Base-by-base conservation (phyloP, 1,140 invertebrate species). In the Lepidostoma basale region DNA sequence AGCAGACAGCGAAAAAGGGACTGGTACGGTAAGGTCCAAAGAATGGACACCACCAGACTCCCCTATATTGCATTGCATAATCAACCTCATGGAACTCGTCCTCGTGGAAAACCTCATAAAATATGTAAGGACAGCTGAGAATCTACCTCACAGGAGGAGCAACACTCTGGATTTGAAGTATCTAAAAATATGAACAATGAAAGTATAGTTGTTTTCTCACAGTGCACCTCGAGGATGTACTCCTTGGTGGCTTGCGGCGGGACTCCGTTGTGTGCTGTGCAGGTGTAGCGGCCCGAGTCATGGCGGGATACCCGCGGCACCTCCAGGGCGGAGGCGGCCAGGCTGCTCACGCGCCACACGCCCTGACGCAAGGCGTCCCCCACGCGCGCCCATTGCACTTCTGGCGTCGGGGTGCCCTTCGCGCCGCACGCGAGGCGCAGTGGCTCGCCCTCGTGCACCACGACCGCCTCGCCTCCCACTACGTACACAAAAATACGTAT, bases 241-340 rank as follows among this genome's bases (percentile, higher is more conserved):
- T 87, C 90, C 78, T 93, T 91, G 76, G 88, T 90, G 30, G 89
- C 92, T 36, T 89, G 83, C 0, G 95, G 95, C 14, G 91, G 89
- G 74, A 97, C 87, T 1, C 94, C 95, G 78, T 97, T 97, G 78
- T 92, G 89, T 33, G 95, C 95, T 20, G 90, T 87, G 73, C 95
- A 97, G 9, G 88, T 86, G 76, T 96, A 96, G 23, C 87, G 87
- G 47, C 94, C 94, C 85, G 94, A 95, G 76, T 97, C 93, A 74
- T 89, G 88, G 52, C 95, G 85, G 22, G 89, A 94, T 5, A 96
- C 89, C 74, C 88, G 85, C 1, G 89, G 92, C 62, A 97, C 88
- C 78, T 92, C 94, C 30, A 97, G 81, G 3, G 88, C 85, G 39
- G 87, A 84, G 8, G 91, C 91, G 67, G 86, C 86, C 1, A 92